phyloP scores from a whole-genome alignment of 2,888 invertebrate genomes.

The Agrypnus murinus region DNA sequence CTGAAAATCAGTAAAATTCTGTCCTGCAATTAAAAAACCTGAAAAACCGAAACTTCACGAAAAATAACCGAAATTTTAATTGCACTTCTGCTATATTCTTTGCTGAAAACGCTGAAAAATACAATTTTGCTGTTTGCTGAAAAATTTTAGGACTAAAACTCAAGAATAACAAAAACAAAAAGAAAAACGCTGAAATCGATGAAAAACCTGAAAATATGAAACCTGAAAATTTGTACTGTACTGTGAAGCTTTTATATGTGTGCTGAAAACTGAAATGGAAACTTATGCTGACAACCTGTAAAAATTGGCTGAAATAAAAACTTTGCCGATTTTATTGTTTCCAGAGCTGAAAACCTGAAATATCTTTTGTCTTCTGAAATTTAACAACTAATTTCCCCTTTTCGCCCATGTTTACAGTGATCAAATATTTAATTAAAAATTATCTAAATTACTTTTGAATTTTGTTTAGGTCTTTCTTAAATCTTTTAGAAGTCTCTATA shows the following conservation, averaged over 20 bases:
- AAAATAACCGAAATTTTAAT: slow-evolving; percentile 36
- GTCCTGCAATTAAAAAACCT: slow-evolving; percentile 45
- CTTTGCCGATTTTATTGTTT: slow-evolving; percentile 39
- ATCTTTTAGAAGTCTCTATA: too few relatives aligned
- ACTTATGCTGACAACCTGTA: slow-evolving; percentile 43
- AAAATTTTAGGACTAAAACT: slow-evolving; percentile 29
- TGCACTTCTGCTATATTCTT: slow-evolving; percentile 25
- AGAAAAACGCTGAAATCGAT: slow-evolving; percentile 38
- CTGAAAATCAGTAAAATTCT: slow-evolving; percentile 48
- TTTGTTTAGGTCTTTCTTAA: too few relatives aligned
- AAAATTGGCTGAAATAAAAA: slow-evolving; percentile 33
- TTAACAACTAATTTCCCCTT: too few relatives aligned
- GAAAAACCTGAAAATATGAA: too few relatives aligned
- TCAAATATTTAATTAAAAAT: too few relatives aligned
- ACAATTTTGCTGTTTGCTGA: slow-evolving; percentile 47
- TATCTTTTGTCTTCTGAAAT: neutral
- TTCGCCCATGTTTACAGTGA: too few relatives aligned
- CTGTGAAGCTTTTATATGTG: slow-evolving; percentile 24
- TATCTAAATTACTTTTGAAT: too few relatives aligned
- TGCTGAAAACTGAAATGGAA: slow-evolving; percentile 49
- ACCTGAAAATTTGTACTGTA: slow-evolving; percentile 37
- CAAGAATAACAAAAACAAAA: slow-evolving; percentile 46
- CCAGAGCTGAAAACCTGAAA: slow-evolving; percentile 37
- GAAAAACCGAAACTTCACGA: slow-evolving; percentile 49
- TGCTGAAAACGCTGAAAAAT: slow-evolving; percentile 52